Evolutionary conservation across 2,113 vertebrate species (phyloP).

Genomic region (Microcebus murinus): DNA sequence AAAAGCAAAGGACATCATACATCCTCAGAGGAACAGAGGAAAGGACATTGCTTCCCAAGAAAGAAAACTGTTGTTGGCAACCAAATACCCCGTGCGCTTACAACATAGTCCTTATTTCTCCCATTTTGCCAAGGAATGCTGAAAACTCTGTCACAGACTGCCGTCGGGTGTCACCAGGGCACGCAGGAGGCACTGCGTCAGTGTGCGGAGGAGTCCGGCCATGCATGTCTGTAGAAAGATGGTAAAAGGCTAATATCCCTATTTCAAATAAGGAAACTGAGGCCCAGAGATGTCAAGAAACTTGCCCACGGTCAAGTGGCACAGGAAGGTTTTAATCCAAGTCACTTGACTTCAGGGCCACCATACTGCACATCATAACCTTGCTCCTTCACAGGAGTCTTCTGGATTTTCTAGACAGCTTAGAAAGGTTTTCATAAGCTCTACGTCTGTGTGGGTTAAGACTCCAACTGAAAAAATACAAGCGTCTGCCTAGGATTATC

Average conservation of each 20-base stretch:
- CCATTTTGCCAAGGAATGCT: not conserved
- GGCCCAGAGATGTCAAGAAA: not conserved
- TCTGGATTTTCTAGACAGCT: not conserved
- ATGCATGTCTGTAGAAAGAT: not conserved
- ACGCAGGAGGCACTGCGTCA: fast-evolving
- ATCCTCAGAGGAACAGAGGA: not conserved
- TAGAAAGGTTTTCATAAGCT: not conserved
- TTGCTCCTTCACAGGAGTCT: not conserved
- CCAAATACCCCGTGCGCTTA: fast-evolving
- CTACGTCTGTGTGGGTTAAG: not conserved
- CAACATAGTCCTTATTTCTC: not conserved
- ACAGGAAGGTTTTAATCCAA: not conserved
- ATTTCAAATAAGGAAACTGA: not conserved
- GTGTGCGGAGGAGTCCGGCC: fast-evolving
- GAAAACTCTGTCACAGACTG: not conserved
- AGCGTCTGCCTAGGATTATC: no score
- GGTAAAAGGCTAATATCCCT: not conserved
- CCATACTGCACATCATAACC: not conserved
- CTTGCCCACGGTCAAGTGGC: not conserved
- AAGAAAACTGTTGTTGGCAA: fast-evolving
- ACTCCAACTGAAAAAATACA: not conserved
- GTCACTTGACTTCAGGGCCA: not conserved
- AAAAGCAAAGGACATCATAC: not conserved
- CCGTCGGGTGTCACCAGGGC: not conserved
- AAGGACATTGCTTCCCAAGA: not conserved